Base-by-base conservation (phyloP, 2,888 invertebrate genomes). In the Tridacna crocea region DNA sequence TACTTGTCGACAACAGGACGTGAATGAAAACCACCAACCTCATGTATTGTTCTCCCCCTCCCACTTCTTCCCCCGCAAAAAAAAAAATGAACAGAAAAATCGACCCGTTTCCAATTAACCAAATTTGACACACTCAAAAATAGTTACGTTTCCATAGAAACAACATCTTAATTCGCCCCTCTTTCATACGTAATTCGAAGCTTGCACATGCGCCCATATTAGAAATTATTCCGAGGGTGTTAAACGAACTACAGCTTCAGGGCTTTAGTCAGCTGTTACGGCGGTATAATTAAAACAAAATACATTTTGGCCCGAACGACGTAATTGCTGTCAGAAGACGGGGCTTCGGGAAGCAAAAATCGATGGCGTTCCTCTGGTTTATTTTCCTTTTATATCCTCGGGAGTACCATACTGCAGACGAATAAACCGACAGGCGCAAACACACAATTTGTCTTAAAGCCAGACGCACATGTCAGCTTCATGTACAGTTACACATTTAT, bases 291-390 rank as follows among this genome's bases (percentile, higher is more conserved):
- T 66, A 66, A 66, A 66, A 66, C 36, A 46, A 66, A 36, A 66
- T 46, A 46, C 66, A 66, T 46, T 65, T 66, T 36, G n/a, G 36
- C 66, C 66, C 61, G 46, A n/a, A 46, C n/a, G 26, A n/a, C 66
- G 66, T 66, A 66, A 66, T 46, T 66, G n/a, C 66, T 66, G 46
- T 36, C 66, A 66, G 46, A 27, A 66, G 66, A 66, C 66, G 66
- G 46, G 46, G 19, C 47, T 26, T n/a, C 55, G 24, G 15, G 63
- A 66, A 36, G 46, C n/a, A n/a, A 66, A 66, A 66, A 66, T 66
- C 66, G 66, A 66, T 66, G n/a, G 46, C 46, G 19, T 19, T 46
- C 12, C 47, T 36, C 36, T 27, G n/a, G n/a, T 66, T 66, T 66
- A 46, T 46, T 66, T 66, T 66, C 47, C 46, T n/a, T 66, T 66